Base-by-base conservation (phyloP, 1,140 invertebrate species). In the Procambarus virginalis region DNA sequence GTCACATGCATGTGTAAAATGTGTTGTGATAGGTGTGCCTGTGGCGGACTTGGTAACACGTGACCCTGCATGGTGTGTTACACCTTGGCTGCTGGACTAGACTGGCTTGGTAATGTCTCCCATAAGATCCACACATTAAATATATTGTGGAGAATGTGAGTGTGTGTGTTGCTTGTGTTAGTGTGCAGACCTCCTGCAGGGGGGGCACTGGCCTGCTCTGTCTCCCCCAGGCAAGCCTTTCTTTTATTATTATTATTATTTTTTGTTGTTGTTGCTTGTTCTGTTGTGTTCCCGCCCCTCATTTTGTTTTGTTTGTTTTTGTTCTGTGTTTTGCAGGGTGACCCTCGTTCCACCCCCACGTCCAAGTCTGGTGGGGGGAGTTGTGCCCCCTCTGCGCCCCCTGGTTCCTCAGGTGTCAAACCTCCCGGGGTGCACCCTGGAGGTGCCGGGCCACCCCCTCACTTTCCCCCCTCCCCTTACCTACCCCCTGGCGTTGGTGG, bases 241-340 rank as follows among this genome's bases (percentile, higher is more conserved):
- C 34, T 34, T 34, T 34, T 34, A 34, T 34, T 34, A 34, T 34
- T 34, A 51, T 84, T 75, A 5, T 84, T 75, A 5, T 89, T 78
- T 82, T n/a, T 89, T 58, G 55, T 49, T 83, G 2, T 64, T 60
- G 64, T 49, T 84, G 70, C 70, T 48, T 68, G 64, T 81, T 34
- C 81, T 20, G 51, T 64, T 80, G 55, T 60, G 58, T 8, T 64
- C 73, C 82, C 80, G 20, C 80, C 75, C 76, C 83, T 84, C 76
- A 70, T 90, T 90, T 77, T 84, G 75, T 85, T 90, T 78, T 90
- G 83, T 86, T 84, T 85, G 68, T 85, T 84, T 90, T 90, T 90
- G 89, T 90, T 90, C 78, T 58, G 48, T 84, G 83, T 86, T 84
- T 90, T 86, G 58, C 91, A 92, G 91, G 82, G 84, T 76, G 91